Conservation (phyloP, 1,140 invertebrate species). For the Lysiphlebus fabarum region DNA sequence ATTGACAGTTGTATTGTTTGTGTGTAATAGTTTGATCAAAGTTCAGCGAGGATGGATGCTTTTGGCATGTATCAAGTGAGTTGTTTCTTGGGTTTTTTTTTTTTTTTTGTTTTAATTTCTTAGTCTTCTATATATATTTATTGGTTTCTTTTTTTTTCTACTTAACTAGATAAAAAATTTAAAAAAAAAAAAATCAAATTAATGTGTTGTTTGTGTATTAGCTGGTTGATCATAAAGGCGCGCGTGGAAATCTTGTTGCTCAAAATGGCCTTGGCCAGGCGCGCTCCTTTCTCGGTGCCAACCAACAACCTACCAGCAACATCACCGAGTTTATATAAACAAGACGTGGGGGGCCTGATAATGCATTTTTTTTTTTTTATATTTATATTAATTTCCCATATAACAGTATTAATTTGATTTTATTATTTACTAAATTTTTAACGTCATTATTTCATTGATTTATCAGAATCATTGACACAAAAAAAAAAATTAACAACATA, state of each 20-base stretch:
- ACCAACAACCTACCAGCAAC: conserved; percentile 6
- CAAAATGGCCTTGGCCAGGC: conserved; percentile 42
- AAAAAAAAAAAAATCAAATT: no score
- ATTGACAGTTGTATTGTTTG: background rate
- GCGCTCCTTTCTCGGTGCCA: conserved; percentile 23
- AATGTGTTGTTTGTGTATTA: no score
- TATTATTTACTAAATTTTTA: no score
- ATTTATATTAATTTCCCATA: no score
- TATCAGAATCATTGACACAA: no score
- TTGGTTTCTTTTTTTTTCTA: no score
- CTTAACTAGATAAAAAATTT: no score
- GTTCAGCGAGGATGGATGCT: conserved; percentile 44
- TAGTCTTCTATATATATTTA: background rate
- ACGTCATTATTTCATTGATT: no score
- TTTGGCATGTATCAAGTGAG: conserved; percentile 55
- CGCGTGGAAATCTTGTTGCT: conserved; percentile 26
- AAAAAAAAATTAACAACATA: no score
- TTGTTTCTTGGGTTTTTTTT: conserved; percentile 13
- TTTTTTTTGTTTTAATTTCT: background rate
- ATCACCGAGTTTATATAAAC: conserved; percentile 28
- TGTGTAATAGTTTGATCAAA: conserved; percentile 7
- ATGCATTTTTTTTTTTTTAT: no score
- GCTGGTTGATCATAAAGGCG: background rate
- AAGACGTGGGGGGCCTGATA: no score
- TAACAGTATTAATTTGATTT: no score